A percentile compares a stretch with the other conserved stretches of the same genome.
phyloP scores from a whole-genome alignment of 1,140 invertebrate genomes.

The Nephotettix cincticeps region DNA sequence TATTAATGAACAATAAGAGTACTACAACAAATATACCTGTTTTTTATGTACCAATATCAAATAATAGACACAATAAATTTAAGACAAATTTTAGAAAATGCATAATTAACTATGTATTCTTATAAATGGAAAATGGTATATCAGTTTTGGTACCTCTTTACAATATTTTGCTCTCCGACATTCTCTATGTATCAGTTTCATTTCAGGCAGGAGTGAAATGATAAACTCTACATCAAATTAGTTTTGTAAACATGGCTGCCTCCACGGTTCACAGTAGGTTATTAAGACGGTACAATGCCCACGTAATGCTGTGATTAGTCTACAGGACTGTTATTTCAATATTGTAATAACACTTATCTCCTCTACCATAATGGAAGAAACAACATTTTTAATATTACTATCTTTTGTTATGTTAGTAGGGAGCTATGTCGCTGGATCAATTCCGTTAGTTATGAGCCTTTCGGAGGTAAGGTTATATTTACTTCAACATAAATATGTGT shows the following conservation, averaged over 20 bases:
- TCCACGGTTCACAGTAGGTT: not conserved
- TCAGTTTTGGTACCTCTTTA: too few relatives aligned
- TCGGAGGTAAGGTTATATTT: slow-evolving; percentile 75
- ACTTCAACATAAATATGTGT: not conserved
- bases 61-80: too few relatives aligned
- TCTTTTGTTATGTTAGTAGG: slow-evolving; percentile 92
- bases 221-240: too few relatives aligned
- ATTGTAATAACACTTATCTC: not conserved
- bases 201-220: too few relatives aligned
- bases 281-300: not conserved
- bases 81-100: too few relatives aligned
- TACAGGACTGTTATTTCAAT: not conserved
- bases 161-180: too few relatives aligned
- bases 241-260: not conserved
- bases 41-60: too few relatives aligned
- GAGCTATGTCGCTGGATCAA: slow-evolving; percentile 89
- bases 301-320: not conserved
- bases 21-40: too few relatives aligned
- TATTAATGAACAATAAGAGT: too few relatives aligned
- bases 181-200: too few relatives aligned
- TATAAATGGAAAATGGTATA: too few relatives aligned
- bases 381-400: slow-evolving; percentile 74
- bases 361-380: slow-evolving; percentile 72
- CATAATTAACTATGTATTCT: too few relatives aligned
- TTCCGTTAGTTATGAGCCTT: slow-evolving; percentile 89